Base-by-base conservation (phyloP, 2,888 invertebrate species). In the Eupelmus urozonus region DNA sequence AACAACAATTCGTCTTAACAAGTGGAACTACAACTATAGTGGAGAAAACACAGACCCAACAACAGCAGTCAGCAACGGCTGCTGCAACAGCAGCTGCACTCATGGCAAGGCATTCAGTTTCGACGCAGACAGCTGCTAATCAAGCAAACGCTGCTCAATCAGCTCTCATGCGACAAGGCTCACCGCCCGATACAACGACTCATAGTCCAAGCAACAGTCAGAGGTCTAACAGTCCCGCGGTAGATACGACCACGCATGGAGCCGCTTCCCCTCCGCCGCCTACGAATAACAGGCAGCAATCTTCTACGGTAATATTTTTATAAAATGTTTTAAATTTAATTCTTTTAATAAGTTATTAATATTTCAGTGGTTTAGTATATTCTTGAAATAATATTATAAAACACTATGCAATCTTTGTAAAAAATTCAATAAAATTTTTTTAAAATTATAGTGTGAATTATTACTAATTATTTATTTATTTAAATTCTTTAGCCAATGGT, bases 171-270 rank as follows among this genome's bases (percentile, higher is more conserved):
- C 85, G 89, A 34, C 89, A 85, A 2, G 92, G 93, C 25, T 94
- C 94, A 87, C 96, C 96, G 5, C 96, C 96, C 0, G 96, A 96
- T 85, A 96, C 96, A 0, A 96, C 96, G 0, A 96, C 96, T 0
- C 95, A 95, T 85, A 96, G 96, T 89, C 96, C 96, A 16, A 91
- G 89, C 1, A 89, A 89, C 74, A 88, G 89, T 80, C 89, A 89
- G 71, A 84, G 89, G 42, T 89, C 89, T 1, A 89, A 87, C 62
- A 90, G 90, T 65, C 90, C 90, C 0, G 87, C 90, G 7, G 89
- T 89, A 2, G 90, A 90, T 42, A 90, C 90, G 0, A 90, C 90
- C 0, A 89, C 89, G 0, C 90, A 89, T 60, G 89, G 89, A 40
- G 87, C 89, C 2, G 89, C 89, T 1, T 89, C 89, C 2, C 89